Conservation (phyloP, 64 coral and sea anemone genomes). For the Anthopleura sola region DNA sequence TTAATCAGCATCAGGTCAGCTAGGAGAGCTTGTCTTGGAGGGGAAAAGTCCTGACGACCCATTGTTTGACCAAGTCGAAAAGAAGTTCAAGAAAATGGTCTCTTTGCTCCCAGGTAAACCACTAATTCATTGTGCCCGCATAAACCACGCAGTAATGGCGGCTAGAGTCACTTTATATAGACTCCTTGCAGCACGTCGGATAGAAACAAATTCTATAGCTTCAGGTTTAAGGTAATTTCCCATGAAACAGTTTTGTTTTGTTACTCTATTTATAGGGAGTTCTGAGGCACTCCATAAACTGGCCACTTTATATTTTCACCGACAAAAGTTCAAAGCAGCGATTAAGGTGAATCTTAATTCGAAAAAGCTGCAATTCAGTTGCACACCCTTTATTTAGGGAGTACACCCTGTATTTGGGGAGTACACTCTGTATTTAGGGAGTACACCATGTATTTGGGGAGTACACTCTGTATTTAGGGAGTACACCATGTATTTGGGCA, state of each 20-base stretch:
- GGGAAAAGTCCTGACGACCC: not conserved
- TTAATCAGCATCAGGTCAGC: not conserved
- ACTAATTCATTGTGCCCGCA: not conserved
- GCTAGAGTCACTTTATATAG: too few relatives aligned
- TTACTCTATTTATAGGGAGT: not conserved
- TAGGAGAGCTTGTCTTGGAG: not conserved
- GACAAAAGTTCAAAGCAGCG: constrained; percentile 1
- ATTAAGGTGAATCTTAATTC: not conserved
- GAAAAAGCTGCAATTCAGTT: not conserved
- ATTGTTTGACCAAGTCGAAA: not conserved
- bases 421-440: too few relatives aligned
- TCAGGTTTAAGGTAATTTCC: too few relatives aligned
- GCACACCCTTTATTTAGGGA: too few relatives aligned
- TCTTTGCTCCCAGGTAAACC: not conserved
- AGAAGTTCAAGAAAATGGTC: constrained; percentile 7
- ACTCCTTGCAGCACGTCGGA: too few relatives aligned
- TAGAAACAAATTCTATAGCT: too few relatives aligned
- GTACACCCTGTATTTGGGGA: too few relatives aligned
- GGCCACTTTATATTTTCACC: constrained; percentile 19
- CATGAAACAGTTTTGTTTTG: too few relatives aligned
- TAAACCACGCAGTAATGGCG: too few relatives aligned
- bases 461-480: too few relatives aligned
- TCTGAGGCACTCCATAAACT: constrained; percentile 51
- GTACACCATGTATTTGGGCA: too few relatives aligned
- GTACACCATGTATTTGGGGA: too few relatives aligned